phyloP scores from a whole-genome alignment of 2,113 vertebrate species.

The Bathybates hornii region DNA sequence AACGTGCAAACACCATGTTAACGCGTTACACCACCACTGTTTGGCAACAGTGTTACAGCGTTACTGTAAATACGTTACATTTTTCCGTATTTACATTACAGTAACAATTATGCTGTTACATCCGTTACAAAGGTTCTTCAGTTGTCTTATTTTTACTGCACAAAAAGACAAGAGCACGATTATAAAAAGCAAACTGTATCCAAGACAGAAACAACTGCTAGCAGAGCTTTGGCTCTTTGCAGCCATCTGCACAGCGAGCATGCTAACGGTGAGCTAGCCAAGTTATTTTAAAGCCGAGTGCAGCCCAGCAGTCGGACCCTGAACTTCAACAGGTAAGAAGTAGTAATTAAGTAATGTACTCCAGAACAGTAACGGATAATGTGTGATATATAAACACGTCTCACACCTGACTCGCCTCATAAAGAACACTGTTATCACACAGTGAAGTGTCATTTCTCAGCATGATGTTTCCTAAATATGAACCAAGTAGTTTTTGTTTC shows the following conservation, averaged over 20 bases:
- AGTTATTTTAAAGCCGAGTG: not conserved
- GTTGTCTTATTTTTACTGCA: not conserved
- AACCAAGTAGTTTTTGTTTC: not conserved
- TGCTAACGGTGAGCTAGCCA: not conserved
- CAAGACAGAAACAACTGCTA: not conserved
- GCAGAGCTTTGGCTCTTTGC: not conserved
- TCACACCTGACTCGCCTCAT: not conserved
- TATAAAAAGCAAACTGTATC: not conserved
- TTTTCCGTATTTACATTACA: not conserved
- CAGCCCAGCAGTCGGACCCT: not conserved
- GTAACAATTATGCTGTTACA: not conserved
- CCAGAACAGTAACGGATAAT: not conserved
- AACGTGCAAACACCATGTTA: not conserved
- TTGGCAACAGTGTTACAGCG: not conserved
- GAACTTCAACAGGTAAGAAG: not conserved
- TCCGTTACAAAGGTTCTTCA: not conserved
- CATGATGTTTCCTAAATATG: not conserved
- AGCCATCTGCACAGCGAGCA: not conserved
- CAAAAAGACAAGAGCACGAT: not conserved
- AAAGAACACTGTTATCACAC: fast-evolving
- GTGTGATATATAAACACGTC: not conserved
- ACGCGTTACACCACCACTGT: not conserved
- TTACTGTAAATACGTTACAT: not conserved
- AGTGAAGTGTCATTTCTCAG: not conserved
- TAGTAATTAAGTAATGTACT: not conserved